phyloP scores from a whole-genome alignment of 2,113 vertebrate genomes.

The Casuarius casuarius region DNA sequence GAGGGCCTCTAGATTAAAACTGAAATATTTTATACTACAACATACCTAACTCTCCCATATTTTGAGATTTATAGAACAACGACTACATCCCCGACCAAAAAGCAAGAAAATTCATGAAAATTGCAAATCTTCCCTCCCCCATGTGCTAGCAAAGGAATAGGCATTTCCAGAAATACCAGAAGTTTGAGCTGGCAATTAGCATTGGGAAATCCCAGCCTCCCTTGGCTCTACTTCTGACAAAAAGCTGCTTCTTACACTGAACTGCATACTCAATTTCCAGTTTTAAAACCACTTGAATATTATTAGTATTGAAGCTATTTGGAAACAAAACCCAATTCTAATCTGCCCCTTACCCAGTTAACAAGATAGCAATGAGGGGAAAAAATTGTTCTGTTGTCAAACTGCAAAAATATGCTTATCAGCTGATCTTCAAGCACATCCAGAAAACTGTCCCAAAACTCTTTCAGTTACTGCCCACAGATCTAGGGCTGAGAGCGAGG shows the following conservation, averaged over 20 bases:
- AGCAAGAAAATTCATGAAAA: background rate
- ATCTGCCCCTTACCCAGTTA: background rate
- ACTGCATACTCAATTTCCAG: background rate
- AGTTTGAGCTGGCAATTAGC: constrained; percentile 41
- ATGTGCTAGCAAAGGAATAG: background rate
- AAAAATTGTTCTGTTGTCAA: background rate
- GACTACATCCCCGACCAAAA: background rate
- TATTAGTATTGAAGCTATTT: constrained; percentile 4
- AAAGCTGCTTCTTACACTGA: constrained; percentile 39
- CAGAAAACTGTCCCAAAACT: background rate
- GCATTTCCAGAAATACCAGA: constrained; percentile 67
- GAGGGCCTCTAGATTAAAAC: background rate
- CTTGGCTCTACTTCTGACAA: constrained; percentile 41
- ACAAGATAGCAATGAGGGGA: background rate
- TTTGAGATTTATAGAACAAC: background rate
- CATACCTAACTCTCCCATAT: background rate
- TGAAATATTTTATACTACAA: background rate
- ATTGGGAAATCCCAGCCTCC: constrained; percentile 58
- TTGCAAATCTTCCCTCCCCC: background rate
- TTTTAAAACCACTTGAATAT: constrained; percentile 3
- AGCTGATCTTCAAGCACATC: background rate
- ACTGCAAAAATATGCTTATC: background rate
- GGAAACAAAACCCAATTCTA: background rate
- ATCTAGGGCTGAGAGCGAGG: background rate
- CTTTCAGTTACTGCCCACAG: background rate